phyloP scores from a whole-genome alignment of 2,797 vertebrate species.

The Lemur catta region DNA sequence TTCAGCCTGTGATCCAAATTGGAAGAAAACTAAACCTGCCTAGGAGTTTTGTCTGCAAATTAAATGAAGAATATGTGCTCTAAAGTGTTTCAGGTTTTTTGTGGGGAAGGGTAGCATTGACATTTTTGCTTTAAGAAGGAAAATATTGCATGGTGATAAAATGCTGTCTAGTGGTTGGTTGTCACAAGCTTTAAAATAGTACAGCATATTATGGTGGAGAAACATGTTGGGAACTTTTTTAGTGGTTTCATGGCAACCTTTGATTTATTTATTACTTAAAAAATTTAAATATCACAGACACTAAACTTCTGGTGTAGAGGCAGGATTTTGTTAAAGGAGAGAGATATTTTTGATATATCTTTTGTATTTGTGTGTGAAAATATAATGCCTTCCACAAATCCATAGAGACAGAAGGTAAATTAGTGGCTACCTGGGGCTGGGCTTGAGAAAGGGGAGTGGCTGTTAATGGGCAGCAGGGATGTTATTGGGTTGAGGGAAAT shows the following conservation, averaged over 20 bases:
- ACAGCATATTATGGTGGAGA: not conserved
- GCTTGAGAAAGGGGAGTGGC: not conserved
- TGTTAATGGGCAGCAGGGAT: not conserved
- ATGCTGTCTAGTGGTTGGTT: not conserved
- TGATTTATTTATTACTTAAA: constrained; percentile 1
- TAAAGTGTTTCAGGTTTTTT: not conserved
- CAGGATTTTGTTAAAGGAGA: not conserved
- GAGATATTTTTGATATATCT: not conserved
- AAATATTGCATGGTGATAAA: not conserved
- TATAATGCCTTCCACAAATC: not conserved
- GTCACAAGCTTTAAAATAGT: not conserved
- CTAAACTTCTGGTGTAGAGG: not conserved
- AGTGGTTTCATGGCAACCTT: not conserved
- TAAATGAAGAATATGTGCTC: not conserved
- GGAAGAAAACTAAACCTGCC: not conserved
- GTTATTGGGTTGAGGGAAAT: not conserved
- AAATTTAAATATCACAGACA: not conserved
- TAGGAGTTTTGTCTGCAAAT: constrained; percentile 11
- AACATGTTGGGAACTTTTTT: not conserved
- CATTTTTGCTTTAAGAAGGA: not conserved
- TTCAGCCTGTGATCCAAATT: constrained; percentile 6
- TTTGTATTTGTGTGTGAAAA: constrained; percentile 24
- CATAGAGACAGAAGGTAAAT: not conserved
- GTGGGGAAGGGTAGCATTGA: not conserved
- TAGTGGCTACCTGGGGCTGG: not conserved